A percentile compares a stretch with the other conserved stretches of the same genome.
Evolutionary conservation across 2,797 vertebrate genomes (phyloP).

Genomic region (Crocidura indochinensis): DNA sequence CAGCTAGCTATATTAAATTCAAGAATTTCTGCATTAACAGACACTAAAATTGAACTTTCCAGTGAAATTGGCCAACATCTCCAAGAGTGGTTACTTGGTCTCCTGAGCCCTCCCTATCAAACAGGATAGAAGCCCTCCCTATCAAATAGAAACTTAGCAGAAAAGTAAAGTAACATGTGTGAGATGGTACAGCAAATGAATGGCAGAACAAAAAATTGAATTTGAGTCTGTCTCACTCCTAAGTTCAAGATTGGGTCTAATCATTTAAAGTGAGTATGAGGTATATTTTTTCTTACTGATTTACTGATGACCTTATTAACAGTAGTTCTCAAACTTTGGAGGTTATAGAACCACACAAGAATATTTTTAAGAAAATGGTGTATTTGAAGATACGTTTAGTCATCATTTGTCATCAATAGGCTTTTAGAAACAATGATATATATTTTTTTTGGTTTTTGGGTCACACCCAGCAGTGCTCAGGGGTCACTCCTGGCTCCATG

Average conservation of each 20-base stretch:
- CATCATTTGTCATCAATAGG: background rate
- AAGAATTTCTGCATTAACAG: no score
- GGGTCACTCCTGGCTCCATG: no score
- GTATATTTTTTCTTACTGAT: background rate
- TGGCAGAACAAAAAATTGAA: background rate
- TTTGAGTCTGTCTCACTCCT: background rate
- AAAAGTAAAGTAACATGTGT: background rate
- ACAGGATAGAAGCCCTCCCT: no score
- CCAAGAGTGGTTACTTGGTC: no score
- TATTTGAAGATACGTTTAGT: background rate
- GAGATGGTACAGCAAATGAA: background rate
- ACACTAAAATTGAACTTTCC: no score
- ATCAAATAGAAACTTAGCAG: background rate
- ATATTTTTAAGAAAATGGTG: background rate
- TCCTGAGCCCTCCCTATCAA: no score
- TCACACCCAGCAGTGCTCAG: no score
- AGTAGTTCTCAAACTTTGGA: slow-evolving; percentile 1
- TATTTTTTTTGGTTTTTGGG: no score
- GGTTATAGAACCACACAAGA: background rate
- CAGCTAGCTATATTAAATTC: no score
- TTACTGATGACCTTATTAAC: background rate
- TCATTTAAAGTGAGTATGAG: background rate
- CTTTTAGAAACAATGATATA: background rate
- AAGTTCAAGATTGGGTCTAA: background rate
- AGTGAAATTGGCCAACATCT: no score